Base-by-base conservation (phyloP, 1,140 invertebrate species). In the Drosophila sucinea region DNA sequence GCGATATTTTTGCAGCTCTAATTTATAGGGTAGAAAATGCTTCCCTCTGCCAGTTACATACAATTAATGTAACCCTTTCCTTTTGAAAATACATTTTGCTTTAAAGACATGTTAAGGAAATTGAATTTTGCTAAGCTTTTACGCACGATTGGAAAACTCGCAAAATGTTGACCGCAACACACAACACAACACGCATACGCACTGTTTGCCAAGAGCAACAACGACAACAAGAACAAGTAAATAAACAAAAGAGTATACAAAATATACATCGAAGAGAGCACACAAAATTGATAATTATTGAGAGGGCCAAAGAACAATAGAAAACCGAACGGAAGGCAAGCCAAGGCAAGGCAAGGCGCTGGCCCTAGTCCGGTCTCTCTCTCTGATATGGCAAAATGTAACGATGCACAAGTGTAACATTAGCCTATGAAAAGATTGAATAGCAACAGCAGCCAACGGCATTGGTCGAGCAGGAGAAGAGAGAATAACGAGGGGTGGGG, bases 351-450 rank as follows among this genome's bases (percentile, higher is more conserved):
- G 17, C 40, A 11, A 17, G 0, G 29, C 27, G 32, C 30, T 30
- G 3, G 27, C n/a, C 27, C 8, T 8, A 38, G 35, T 30, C 30
- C 30, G 4, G 60, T 27, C 6, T 11, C 11, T 40, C 29, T 1
- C 7, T 35, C 51, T 55, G 60, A 60, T 63, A 55, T 55, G 78
- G 57, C 55, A 70, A 75, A 68, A 69, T 63, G 81, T 87, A 87
- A 89, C 84, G 84, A 89, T 72, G 81, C 84, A 89, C 84, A 81
- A 81, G 84, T 84, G 84, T 89, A 89, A 89, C 84, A 89, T 89
- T 89, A 84, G 84, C 84, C 84, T 76, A 81, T 73, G 84, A 71
- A 89, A 81, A 89, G 84, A 89, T 89, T 89, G 84, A 89, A 89
- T 78, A 89, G 79, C 83, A 77, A 67, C 65, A 73, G 62, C 66